phyloP scores from a whole-genome alignment of 1,140 invertebrate species.

The Orchestia grillus region DNA sequence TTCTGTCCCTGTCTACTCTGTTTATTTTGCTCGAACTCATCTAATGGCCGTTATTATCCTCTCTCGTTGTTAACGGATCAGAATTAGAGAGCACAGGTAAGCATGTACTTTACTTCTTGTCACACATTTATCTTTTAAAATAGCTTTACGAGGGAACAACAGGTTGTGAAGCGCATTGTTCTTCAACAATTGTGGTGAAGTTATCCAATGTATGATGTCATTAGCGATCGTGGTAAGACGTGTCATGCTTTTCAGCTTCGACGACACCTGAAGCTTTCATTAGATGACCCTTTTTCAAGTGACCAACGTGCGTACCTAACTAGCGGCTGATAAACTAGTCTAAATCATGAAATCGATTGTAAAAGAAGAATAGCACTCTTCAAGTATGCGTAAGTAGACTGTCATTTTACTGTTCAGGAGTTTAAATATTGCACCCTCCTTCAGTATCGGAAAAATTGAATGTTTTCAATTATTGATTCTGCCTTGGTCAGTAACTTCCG shows the following conservation, averaged over 20 bases:
- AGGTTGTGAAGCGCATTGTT: neutral
- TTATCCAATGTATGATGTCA: neutral
- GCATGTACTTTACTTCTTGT: constrained; percentile 50
- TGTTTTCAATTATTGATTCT: no score
- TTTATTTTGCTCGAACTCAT: constrained; percentile 43
- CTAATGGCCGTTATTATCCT: constrained; percentile 51
- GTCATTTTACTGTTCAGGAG: neutral
- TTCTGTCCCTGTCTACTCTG: neutral
- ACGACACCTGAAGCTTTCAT: neutral
- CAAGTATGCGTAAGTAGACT: neutral
- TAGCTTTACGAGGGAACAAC: constrained; percentile 25
- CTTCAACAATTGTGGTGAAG: neutral
- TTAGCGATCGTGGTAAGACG: neutral
- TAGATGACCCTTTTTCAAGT: neutral
- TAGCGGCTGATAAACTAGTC: neutral
- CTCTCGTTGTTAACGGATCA: constrained; percentile 52
- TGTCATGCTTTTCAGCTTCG: neutral
- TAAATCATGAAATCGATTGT: neutral
- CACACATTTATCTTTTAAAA: constrained; percentile 35
- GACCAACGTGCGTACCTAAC: neutral
- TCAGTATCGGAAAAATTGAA: no score
- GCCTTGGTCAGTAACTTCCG: neutral
- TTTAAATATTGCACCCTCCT: no score
- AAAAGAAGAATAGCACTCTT: neutral
- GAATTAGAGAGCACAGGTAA: constrained; percentile 56